Evolutionary conservation across 2,113 vertebrate species (phyloP).

Genomic region (Nansenia antarctica): DNA sequence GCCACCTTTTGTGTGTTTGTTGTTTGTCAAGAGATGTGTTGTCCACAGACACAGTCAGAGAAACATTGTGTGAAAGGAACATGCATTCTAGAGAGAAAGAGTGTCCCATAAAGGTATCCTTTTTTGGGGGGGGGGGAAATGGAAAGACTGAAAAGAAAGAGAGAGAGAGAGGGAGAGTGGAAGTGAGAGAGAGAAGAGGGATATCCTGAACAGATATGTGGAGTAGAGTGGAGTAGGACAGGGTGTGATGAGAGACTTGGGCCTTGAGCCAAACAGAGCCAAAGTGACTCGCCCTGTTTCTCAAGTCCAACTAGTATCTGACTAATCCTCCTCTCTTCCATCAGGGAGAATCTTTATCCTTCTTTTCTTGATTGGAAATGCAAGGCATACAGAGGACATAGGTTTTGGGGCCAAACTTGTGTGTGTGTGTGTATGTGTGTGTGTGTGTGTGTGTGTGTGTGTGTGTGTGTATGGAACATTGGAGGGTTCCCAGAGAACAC

Average conservation of each 20-base stretch:
- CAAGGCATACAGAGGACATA: no score
- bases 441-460: no score
- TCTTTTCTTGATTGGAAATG: no score
- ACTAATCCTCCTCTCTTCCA: no score
- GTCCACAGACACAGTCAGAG: neutral
- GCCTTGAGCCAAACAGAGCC: neutral
- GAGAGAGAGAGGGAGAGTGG: neutral
- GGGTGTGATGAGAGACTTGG: neutral
- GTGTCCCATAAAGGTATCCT: neutral
- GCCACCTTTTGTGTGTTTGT: constrained; percentile 38
- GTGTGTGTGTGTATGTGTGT: no score
- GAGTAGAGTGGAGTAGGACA: neutral
- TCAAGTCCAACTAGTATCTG: no score
- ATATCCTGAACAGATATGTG: neutral
- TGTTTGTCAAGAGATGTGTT: constrained; percentile 18
- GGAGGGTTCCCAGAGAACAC: constrained; percentile 31
- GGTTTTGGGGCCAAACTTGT: no score
- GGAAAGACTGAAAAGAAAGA: neutral
- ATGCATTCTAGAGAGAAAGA: neutral
- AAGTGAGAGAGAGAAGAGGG: neutral
- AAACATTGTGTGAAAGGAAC: neutral
- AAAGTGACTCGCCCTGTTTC: no score
- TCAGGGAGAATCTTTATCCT: no score
- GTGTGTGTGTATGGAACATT: neutral
- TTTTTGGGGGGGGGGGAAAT: no score